A percentile compares a stretch with the other conserved stretches of the same genome.
Evolutionary conservation across 2,113 vertebrate species (phyloP).

Genomic region (human (Homo sapiens)): DNA sequence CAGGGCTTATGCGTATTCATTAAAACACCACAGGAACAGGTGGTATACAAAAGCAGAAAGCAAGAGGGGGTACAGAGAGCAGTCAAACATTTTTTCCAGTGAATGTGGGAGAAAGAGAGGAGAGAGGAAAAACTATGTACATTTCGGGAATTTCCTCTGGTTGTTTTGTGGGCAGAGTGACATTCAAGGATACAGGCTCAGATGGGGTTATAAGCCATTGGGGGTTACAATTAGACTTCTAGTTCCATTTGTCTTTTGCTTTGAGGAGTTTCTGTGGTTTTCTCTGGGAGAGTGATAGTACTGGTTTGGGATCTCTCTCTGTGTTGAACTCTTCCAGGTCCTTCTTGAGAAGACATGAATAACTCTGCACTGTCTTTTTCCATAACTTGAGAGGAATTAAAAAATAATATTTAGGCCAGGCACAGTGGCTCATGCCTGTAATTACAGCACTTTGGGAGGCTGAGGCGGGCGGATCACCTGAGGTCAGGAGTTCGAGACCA

Average conservation of each 20-base stretch:
- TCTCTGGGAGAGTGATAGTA: background rate
- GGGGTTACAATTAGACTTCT: background rate
- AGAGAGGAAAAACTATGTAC: background rate
- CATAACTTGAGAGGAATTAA: background rate
- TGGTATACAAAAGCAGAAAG: conserved; percentile 18
- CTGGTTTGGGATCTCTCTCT: background rate
- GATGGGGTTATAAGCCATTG: background rate
- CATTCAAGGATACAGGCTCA: background rate
- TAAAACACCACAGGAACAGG: background rate
- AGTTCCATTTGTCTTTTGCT: background rate
- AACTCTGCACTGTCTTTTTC: background rate
- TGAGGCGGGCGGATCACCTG: too few relatives aligned
- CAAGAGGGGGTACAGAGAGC: background rate
- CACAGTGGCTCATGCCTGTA: too few relatives aligned
- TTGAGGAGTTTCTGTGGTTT: background rate
- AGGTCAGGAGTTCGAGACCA: too few relatives aligned
- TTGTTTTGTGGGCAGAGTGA: background rate
- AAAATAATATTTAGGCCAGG: too few relatives aligned
- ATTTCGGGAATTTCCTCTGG: background rate
- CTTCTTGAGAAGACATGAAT: background rate
- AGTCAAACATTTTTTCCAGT: background rate
- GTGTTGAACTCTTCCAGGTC: background rate
- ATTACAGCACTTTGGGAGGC: too few relatives aligned
- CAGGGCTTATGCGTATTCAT: background rate
- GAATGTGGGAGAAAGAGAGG: background rate